These are phyloP conservation scores for Apis dorsata DNA, from an alignment of 1,140 invertebrate species.

Conservation along the genomic window DNA sequence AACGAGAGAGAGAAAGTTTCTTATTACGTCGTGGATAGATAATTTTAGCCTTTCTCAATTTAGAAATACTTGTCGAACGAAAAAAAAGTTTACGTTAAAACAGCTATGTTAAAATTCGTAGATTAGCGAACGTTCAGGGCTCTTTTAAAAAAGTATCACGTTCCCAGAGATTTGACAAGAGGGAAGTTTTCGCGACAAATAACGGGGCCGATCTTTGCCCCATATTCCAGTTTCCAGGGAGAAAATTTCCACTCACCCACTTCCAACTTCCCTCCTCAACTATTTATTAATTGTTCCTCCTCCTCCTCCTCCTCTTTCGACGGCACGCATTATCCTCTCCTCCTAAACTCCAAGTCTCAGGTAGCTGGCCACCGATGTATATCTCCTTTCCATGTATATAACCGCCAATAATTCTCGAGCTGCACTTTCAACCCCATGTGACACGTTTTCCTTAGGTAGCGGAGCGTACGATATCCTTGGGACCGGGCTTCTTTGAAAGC, in stretches of 20 bases:
- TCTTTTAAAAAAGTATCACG: not conserved
- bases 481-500: slow-evolving; percentile 42
- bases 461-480: slow-evolving; percentile 41
- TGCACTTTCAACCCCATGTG: slow-evolving; percentile 27
- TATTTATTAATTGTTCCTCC: not conserved
- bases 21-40: too few relatives aligned
- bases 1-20: too few relatives aligned
- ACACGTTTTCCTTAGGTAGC: slow-evolving; percentile 39
- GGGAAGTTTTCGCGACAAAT: not conserved
- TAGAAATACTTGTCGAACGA: not conserved
- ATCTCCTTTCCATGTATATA: too few relatives aligned
- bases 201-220: not conserved
- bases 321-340: not conserved
- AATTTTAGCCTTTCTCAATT: too few relatives aligned
- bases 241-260: not conserved
- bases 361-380: not conserved
- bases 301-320: not conserved
- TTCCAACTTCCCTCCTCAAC: not conserved
- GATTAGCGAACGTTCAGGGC: not conserved
- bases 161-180: not conserved
- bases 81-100: not conserved
- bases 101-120: not conserved
- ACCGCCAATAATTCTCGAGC: not conserved
- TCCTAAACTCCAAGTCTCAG: too few relatives aligned
- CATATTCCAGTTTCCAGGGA: not conserved